phyloP scores from a whole-genome alignment of 2,113 vertebrate species.

The Oplegnathus fasciatus region DNA sequence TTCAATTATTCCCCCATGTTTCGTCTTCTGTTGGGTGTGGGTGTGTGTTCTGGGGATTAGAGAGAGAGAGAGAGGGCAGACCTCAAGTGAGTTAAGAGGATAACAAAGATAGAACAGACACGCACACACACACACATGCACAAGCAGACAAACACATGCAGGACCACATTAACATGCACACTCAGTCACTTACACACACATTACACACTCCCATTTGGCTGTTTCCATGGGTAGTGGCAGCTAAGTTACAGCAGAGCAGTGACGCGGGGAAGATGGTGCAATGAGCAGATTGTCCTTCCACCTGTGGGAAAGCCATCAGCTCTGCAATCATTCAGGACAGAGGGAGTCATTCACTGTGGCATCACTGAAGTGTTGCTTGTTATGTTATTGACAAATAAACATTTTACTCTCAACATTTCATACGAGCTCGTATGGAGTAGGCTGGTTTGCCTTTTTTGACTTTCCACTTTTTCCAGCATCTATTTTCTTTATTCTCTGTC shows the following conservation, averaged over 20 bases:
- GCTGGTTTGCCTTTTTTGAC: not conserved
- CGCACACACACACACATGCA: conserved; percentile 11
- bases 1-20: conserved; percentile 62
- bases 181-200: conserved; percentile 14
- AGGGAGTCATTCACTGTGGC: not conserved
- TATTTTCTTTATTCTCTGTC: not conserved
- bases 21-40: conserved; percentile 62
- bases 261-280: conserved; percentile 11
- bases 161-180: conserved; percentile 47
- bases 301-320: conserved; percentile 5
- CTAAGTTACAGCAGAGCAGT: conserved; percentile 47
- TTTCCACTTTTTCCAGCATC: not conserved
- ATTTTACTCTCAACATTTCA: conserved; percentile 2
- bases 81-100: conserved; percentile 76
- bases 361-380: conserved; percentile 3
- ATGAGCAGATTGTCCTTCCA: conserved; percentile 32
- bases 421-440: not conserved
- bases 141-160: conserved; percentile 34
- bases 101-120: conserved; percentile 65
- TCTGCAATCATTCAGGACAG: conserved; percentile 15
- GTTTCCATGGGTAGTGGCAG: conserved; percentile 54
- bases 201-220: conserved; percentile 41
- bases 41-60: conserved; percentile 75
- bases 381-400: conserved; percentile 8
- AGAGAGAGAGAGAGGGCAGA: conserved; percentile 52